A percentile compares a stretch with the other conserved stretches of the same genome.
Conservation (phyloP, 2,113 vertebrate species). For the Chrysochloris asiatica region DNA sequence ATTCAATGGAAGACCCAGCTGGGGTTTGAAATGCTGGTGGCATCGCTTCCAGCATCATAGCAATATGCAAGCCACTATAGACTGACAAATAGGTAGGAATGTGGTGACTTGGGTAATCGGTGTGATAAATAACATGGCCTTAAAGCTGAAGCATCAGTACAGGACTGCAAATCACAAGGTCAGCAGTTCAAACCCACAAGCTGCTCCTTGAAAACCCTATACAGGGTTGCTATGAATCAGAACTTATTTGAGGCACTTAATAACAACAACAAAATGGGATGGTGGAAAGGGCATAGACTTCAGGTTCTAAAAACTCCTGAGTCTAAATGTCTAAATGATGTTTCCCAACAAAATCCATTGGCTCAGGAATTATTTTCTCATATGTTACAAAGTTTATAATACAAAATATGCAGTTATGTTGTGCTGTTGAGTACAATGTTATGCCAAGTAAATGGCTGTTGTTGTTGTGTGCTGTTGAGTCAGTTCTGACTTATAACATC, state of each 20-base stretch:
- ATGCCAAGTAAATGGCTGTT: background rate
- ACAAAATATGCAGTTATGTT: background rate
- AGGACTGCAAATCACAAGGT: too few relatives aligned
- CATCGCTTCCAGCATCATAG: background rate
- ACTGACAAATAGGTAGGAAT: background rate
- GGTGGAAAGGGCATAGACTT: background rate
- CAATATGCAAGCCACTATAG: background rate
- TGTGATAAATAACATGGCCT: background rate
- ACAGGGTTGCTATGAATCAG: too few relatives aligned
- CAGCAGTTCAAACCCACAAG: too few relatives aligned
- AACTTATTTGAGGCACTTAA: too few relatives aligned
- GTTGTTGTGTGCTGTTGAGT: too few relatives aligned
- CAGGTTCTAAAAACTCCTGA: background rate
- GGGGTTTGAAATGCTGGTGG: background rate
- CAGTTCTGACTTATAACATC: too few relatives aligned
- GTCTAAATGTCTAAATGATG: conserved; percentile 28
- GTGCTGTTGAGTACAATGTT: background rate
- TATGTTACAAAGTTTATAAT: background rate
- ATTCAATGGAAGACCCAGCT: background rate
- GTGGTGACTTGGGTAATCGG: background rate
- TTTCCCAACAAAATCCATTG: background rate
- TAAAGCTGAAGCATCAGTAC: too few relatives aligned
- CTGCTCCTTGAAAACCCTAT: too few relatives aligned
- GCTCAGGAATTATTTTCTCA: background rate
- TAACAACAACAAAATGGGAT: background rate